Conservation (phyloP, 2,888 invertebrate species). For the Eilema depressum region DNA sequence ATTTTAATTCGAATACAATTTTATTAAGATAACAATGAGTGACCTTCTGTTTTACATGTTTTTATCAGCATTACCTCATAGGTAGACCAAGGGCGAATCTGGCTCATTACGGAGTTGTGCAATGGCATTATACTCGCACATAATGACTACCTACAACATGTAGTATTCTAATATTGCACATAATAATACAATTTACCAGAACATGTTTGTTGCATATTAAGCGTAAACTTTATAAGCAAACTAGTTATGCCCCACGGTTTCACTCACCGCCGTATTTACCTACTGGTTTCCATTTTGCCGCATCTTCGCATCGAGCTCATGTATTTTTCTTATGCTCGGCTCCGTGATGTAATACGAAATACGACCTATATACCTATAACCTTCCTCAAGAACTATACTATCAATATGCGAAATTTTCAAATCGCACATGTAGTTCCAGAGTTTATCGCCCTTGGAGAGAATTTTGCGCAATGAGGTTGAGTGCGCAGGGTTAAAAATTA, state of each 20-base stretch:
- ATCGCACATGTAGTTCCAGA: too few relatives aligned
- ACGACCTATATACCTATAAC: too few relatives aligned
- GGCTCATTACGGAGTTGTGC: conserved; percentile 33
- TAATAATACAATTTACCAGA: conserved; percentile 1
- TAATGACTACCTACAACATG: conserved; percentile 10
- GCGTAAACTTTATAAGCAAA: neutral
- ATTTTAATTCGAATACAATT: neutral
- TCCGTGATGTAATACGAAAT: too few relatives aligned
- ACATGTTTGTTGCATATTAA: neutral
- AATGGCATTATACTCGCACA: neutral
- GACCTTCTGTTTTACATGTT: conserved; percentile 40
- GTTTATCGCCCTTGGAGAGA: too few relatives aligned
- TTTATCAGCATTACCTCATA: conserved; percentile 34
- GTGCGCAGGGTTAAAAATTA: too few relatives aligned
- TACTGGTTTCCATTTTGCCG: neutral
- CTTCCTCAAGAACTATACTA: too few relatives aligned
- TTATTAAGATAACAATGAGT: conserved; percentile 7
- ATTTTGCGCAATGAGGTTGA: too few relatives aligned
- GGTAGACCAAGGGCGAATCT: conserved; percentile 41
- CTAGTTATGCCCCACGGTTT: neutral
- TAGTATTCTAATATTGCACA: conserved; percentile 3
- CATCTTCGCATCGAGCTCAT: too few relatives aligned
- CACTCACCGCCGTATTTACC: neutral
- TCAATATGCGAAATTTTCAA: too few relatives aligned
- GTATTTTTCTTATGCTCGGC: too few relatives aligned